Conservation (phyloP, 2,888 invertebrate genomes). For the Drosophila quinaria region DNA sequence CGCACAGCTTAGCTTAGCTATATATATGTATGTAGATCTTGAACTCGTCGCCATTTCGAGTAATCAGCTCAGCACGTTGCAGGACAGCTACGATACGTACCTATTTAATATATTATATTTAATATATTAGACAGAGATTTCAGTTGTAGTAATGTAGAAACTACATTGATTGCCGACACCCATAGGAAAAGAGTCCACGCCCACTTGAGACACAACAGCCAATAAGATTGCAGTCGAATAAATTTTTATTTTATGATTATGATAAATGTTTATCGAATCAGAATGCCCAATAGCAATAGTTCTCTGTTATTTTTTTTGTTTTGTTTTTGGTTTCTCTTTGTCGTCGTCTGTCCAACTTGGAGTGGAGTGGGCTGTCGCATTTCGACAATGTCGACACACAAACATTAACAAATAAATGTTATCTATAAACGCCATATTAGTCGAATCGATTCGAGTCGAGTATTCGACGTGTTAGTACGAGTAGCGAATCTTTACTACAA, state of each 20-base stretch:
- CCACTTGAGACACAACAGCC: conserved; percentile 60
- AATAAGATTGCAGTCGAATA: conserved; percentile 74
- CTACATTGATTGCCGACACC: conserved; percentile 25
- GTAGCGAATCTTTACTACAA: conserved; percentile 38
- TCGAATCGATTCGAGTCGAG: conserved; percentile 46
- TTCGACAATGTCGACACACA: conserved; percentile 66
- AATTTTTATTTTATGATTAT: conserved; percentile 74
- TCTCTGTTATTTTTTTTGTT: conserved; percentile 33
- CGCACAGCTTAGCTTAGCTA: conserved; percentile 42
- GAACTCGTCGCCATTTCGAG: conserved; percentile 5
- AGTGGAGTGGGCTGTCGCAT: conserved; percentile 57
- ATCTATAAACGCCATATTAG: conserved; percentile 76
- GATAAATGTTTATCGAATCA: conserved; percentile 85
- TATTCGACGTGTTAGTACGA: conserved; percentile 45
- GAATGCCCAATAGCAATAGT: conserved; percentile 68
- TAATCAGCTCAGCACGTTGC: conserved; percentile 15
- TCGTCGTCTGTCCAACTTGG: conserved; percentile 24
- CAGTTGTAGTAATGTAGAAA: conserved; percentile 16
- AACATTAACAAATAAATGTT: conserved; percentile 74
- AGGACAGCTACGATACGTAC: conserved; percentile 31
- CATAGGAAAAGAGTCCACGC: conserved; percentile 57
- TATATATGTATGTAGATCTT: conserved; percentile 3
- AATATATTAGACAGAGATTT: conserved; percentile 5
- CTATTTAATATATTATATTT: conserved; percentile 13
- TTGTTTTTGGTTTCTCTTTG: conserved; percentile 35